Conservation (phyloP, 2,888 invertebrate genomes). For the Dasysyrphus tricinctus region DNA sequence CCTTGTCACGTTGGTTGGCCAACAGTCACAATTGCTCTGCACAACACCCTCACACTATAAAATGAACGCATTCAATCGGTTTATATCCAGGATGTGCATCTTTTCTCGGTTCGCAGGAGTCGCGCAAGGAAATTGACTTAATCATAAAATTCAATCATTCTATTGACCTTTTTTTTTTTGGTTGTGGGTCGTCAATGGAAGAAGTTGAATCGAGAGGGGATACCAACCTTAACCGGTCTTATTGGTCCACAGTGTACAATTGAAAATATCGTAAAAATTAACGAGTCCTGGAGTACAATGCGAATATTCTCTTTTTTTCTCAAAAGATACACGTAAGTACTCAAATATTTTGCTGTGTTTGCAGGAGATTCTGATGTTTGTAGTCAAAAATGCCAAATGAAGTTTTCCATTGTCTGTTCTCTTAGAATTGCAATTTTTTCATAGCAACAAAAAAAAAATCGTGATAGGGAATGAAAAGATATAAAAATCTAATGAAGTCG, state of each 20-base stretch:
- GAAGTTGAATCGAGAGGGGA: constrained; percentile 26
- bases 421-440: constrained; percentile 30
- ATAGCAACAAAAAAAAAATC: background rate
- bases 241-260: constrained; percentile 70
- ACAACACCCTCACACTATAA: constrained; percentile 50
- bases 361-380: constrained; percentile 44
- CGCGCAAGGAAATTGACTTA: constrained; percentile 70
- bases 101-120: constrained; percentile 42
- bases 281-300: constrained; percentile 44
- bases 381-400: background rate
- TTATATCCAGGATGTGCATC: constrained; percentile 66
- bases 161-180: constrained; percentile 72
- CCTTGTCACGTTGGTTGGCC: constrained; percentile 65
- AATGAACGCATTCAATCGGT: constrained; percentile 64
- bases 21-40: constrained; percentile 8
- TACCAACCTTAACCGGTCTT: constrained; percentile 17
- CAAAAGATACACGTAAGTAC: background rate
- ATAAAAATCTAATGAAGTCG: constrained; percentile 69
- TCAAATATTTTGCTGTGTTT: constrained; percentile 40
- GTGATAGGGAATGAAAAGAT: background rate
- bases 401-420: constrained; percentile 51
- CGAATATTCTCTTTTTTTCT: background rate
- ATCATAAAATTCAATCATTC: constrained; percentile 77
- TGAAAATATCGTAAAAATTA: constrained; percentile 71
- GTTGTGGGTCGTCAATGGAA: background rate